These are phyloP conservation scores for Muntiacus reevesi DNA, from an alignment of 2,113 vertebrate genomes.

Conservation along the genomic window DNA sequence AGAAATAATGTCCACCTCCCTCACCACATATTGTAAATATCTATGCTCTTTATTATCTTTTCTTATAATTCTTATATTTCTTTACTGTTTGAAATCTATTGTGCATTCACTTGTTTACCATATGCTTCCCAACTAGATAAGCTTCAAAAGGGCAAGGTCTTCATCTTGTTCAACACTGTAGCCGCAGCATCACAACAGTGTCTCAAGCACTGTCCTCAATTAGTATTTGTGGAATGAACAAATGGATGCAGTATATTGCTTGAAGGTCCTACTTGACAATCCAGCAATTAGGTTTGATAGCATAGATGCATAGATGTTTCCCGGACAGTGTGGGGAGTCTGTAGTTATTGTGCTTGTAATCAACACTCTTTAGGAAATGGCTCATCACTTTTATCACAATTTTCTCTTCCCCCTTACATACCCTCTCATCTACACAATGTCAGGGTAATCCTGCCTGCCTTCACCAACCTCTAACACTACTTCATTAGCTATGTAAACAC, in stretches of 20 bases:
- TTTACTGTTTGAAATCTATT: not conserved
- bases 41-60: not conserved
- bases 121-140: not conserved
- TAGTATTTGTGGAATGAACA: not conserved
- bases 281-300: not conserved
- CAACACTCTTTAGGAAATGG: not conserved
- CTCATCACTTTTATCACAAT: not conserved
- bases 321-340: not conserved
- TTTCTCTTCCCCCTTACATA: not conserved
- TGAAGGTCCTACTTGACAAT: not conserved
- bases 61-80: not conserved
- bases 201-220: not conserved
- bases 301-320: not conserved
- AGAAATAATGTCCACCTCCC: not conserved
- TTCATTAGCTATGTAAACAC: not conserved
- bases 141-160: not conserved
- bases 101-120: not conserved
- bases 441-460: not conserved
- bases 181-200: not conserved
- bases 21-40: not conserved
- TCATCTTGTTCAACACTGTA: not conserved
- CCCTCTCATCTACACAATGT: not conserved
- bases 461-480: not conserved
- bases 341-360: not conserved
- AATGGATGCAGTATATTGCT: not conserved